Conservation (phyloP, 1,140 invertebrate species). For the Sinella curviseta region DNA sequence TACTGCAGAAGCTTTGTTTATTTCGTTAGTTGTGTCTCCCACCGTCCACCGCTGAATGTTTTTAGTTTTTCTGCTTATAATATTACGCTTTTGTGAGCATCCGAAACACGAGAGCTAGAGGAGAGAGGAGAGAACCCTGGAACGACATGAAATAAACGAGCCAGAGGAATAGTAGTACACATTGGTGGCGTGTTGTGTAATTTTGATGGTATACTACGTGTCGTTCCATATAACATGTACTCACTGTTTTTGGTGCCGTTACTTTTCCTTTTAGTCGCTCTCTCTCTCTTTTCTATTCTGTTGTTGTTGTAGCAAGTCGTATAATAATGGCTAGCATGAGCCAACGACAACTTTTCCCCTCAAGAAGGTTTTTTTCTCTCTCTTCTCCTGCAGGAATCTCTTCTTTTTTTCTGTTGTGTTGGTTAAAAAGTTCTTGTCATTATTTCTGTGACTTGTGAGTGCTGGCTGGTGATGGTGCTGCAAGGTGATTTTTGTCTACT, state of each 20-base stretch:
- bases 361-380: background rate
- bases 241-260: background rate
- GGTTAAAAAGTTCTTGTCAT: background rate
- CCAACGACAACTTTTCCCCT: background rate
- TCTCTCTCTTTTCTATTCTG: background rate
- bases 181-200: conserved; percentile 1
- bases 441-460: background rate
- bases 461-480: background rate
- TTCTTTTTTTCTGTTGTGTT: background rate
- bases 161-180: background rate
- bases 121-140: background rate
- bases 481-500: background rate
- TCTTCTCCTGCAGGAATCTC: background rate
- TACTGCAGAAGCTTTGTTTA: background rate
- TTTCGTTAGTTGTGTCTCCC: background rate
- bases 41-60: background rate
- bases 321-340: background rate
- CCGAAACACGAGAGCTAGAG: background rate
- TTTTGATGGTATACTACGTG: background rate
- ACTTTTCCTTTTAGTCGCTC: background rate
- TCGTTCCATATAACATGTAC: background rate
- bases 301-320: background rate
- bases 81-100: background rate
- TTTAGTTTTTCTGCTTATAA: too few species aligned
- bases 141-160: conserved; percentile 25